Base-by-base conservation (phyloP, 2,113 vertebrate species). In the Tenebrosternarchus preto region DNA sequence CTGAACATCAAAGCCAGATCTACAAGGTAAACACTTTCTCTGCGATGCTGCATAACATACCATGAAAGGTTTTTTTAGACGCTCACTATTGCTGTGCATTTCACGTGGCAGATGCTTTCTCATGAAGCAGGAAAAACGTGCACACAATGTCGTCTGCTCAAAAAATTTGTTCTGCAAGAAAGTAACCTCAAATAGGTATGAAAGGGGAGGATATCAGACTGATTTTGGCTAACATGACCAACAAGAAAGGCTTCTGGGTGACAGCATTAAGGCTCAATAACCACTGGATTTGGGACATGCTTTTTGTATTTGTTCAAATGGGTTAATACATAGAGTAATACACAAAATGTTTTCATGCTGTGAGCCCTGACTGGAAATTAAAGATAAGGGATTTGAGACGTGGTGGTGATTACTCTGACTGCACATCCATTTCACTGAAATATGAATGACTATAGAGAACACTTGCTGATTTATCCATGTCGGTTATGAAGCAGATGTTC, bases 11-110 rank as follows among this genome's bases (percentile, higher is more conserved):
- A 43, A 11, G 36, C 33, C 2, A 39, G 56, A 60, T 33, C 46
- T 64, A 16, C 0, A n/a, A 50, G 59, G 60, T 56, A 36, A 80
- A 64, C 78, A 11, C 50, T 80, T 79, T 29, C 29, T 63, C 59
- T 66, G 43, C 64, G 43, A 6, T 22, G 2, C 27, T 2, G 57
- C 0, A 46, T 24, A 64, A 73, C 33, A 63, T 46, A 43, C 72
- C 57, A 11, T 36, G 29, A 33, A 80, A 80, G 57, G 25, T 53
- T 19, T 53, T 19, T 31, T 79, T n/a, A 79, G 19, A 19, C 29
- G 68, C 77, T 24, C 27, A 24, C 19, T 27, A n/a, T 24, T 25
- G 76, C 2, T 46, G 33, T 50, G 24, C 36, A 22, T 61, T n/a
- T 5, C 56, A 19, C 63, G 8, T 60, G 56, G 20, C 25, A 15